phyloP scores from a whole-genome alignment of 2,888 invertebrate genomes.

The Heliconius charithonia region DNA sequence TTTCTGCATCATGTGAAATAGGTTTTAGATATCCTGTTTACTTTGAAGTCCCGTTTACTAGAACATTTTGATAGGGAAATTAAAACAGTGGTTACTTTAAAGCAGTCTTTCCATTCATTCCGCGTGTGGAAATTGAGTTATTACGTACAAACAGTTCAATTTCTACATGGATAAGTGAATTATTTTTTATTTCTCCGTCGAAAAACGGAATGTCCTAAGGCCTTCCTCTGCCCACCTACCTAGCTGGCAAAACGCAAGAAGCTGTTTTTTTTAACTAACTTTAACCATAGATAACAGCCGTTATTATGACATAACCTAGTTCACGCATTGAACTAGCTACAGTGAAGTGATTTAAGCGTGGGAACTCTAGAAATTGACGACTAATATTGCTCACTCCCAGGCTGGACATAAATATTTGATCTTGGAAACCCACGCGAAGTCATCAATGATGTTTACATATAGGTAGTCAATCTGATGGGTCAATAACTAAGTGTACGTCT shows the following conservation, averaged over 20 bases:
- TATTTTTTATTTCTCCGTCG: too few species aligned
- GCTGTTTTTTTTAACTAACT: background rate
- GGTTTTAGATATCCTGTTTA: too few species aligned
- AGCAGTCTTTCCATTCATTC: too few species aligned
- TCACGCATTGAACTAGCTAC: background rate
- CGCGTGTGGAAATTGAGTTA: too few species aligned
- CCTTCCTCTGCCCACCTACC: background rate
- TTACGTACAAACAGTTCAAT: too few species aligned
- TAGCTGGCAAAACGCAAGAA: background rate
- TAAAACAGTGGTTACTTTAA: too few species aligned
- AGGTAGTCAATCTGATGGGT: conserved; percentile 38
- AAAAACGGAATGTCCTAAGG: too few species aligned
- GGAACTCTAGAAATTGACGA: conserved; percentile 28
- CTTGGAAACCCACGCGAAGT: conserved; percentile 41
- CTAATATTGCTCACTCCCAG: conserved; percentile 37
- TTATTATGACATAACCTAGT: conserved; percentile 7
- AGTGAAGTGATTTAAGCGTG: conserved; percentile 35
- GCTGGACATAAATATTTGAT: conserved; percentile 43
- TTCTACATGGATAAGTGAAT: too few species aligned
- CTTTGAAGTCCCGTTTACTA: too few species aligned
- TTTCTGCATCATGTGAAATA: too few species aligned
- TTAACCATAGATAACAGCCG: background rate
- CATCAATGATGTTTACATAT: conserved; percentile 38
- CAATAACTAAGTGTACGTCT: conserved; percentile 18
- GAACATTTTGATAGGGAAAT: too few species aligned